These are phyloP conservation scores for Myiopsitta monachus DNA, from an alignment of 2,113 vertebrate genomes.

Conservation along the genomic window DNA sequence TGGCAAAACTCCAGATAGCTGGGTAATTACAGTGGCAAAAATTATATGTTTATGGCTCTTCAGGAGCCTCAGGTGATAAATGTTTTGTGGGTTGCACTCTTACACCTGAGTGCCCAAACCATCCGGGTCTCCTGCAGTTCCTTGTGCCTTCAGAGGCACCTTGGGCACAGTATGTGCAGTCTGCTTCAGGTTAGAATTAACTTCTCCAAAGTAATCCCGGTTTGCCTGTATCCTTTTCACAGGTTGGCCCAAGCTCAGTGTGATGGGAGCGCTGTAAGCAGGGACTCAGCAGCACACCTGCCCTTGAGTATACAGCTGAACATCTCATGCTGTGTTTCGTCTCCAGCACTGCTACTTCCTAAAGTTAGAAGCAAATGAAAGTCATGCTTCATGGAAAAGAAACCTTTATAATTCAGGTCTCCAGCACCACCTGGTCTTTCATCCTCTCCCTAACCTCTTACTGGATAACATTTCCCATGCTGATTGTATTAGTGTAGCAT, in stretches of 20 bases:
- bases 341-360: background rate
- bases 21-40: slow-evolving; percentile 59
- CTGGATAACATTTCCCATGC: slow-evolving; percentile 9
- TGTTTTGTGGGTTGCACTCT: slow-evolving; percentile 19
- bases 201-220: background rate
- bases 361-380: slow-evolving; percentile 18
- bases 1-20: slow-evolving; percentile 38
- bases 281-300: slow-evolving; percentile 6
- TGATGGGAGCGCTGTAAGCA: background rate
- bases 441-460: background rate
- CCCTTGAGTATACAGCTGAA: background rate
- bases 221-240: background rate
- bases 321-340: background rate
- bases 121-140: background rate
- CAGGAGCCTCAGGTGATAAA: slow-evolving; percentile 50
- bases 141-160: background rate
- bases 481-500: slow-evolving; percentile 6
- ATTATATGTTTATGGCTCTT: slow-evolving; percentile 11
- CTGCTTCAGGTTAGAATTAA: background rate
- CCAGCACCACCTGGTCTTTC: slow-evolving; percentile 8
- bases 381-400: slow-evolving; percentile 7
- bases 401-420: slow-evolving; percentile 1
- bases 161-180: background rate
- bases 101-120: background rate
- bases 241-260: background rate